phyloP scores from a whole-genome alignment of 1,140 invertebrate genomes.

The Tetramorium simillimum region DNA sequence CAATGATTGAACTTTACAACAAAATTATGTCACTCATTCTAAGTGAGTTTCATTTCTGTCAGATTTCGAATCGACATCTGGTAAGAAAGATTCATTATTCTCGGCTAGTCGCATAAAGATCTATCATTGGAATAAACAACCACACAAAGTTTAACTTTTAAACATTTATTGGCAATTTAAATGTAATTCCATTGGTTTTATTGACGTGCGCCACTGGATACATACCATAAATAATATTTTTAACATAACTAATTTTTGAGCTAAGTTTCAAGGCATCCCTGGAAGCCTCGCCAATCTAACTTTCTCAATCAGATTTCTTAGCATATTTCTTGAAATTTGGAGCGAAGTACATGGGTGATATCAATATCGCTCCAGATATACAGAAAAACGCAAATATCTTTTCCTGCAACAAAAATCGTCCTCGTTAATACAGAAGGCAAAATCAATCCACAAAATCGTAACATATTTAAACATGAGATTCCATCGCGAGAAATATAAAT shows the following conservation, averaged over 20 bases:
- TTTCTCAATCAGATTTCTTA: background rate
- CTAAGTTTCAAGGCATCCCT: background rate
- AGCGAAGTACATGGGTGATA: conserved; percentile 8
- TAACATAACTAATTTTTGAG: background rate
- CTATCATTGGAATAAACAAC: background rate
- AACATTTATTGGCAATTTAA: conserved; percentile 34
- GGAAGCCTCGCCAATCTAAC: background rate
- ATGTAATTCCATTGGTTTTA: background rate
- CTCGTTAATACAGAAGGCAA: background rate
- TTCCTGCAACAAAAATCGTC: conserved; percentile 35
- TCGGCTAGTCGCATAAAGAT: background rate
- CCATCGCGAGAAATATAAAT: background rate
- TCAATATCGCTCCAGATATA: background rate
- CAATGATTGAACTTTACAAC: background rate
- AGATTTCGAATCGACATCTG: background rate
- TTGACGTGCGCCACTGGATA: background rate
- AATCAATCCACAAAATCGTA: background rate
- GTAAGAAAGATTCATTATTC: background rate
- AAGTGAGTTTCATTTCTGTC: background rate
- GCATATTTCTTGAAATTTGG: conserved; percentile 27
- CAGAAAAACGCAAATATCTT: background rate
- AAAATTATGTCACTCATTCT: background rate
- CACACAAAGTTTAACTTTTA: background rate
- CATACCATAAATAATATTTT: conserved; percentile 19
- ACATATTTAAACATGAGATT: background rate